A percentile compares a stretch with the other conserved stretches of the same genome.
These are phyloP conservation scores for Petrocephalus zakoni DNA, from an alignment of 2,113 vertebrate genomes.

Conservation along the genomic window DNA sequence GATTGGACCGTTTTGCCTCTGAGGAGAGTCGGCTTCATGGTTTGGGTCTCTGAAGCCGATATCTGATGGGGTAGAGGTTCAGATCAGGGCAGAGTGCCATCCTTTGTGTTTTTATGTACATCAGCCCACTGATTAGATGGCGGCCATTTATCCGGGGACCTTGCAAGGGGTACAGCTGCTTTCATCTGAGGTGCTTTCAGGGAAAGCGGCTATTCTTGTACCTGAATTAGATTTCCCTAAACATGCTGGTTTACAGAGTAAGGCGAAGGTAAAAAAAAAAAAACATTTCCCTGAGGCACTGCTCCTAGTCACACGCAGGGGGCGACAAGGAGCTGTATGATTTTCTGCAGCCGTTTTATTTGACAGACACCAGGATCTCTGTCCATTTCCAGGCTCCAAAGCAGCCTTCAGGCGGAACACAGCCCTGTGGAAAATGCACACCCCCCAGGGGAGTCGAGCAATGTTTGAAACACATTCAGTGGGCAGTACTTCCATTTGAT, in stretches of 20 bases:
- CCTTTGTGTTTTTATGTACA: background rate
- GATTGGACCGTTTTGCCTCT: background rate
- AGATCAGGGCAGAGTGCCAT: background rate
- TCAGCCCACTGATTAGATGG: background rate
- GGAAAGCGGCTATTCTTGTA: background rate
- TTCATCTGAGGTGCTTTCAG: background rate
- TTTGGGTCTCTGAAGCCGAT: background rate
- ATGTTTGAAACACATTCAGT: background rate
- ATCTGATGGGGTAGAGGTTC: background rate
- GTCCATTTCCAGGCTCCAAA: background rate
- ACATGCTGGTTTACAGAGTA: background rate
- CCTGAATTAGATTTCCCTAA: background rate
- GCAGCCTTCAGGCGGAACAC: background rate
- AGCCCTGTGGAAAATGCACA: background rate
- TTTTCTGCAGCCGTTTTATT: background rate
- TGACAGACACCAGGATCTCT: background rate
- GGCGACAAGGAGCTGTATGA: background rate
- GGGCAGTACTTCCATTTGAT: background rate
- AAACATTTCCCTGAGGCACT: background rate
- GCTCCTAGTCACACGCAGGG: background rate
- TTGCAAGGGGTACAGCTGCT: background rate
- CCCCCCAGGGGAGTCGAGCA: background rate
- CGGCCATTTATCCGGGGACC: background rate
- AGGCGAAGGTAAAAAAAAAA: background rate
- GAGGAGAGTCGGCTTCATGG: background rate